Evolutionary conservation across 2,888 invertebrate genomes (phyloP), one percentile per base, ranked within the genome.

Genomic region (Mellilla xanthometata): DNA sequence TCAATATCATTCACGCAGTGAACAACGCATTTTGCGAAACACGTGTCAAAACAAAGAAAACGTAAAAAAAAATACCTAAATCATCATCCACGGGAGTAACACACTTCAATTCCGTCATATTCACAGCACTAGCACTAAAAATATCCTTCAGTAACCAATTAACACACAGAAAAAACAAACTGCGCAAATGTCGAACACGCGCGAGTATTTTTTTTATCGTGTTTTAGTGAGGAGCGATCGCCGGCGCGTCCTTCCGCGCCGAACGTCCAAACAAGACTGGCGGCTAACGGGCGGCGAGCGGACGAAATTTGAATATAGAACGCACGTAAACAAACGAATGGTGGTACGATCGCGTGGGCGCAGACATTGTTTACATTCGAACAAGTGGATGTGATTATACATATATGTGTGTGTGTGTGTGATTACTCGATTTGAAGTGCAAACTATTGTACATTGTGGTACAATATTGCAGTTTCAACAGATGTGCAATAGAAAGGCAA

Each of bases 231-330:
- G 43, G 40, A 54, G 42, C 54, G 26, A 31, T 35, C 39, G 50
- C 47, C 39, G 55, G 65, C 70, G 61, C 79, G 77, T 62, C 61
- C 56, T 49, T 39, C 36, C 78, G 61, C 69, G 60, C 47, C 66
- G 73, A 68, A 64, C 68, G 72, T 59, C 55, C 39, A 39, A 56
- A 53, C 65, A 44, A 51, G 52, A 86, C 83, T 84, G 78, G 56
- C 48, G 39, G 34, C 9, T 27, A 48, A 29, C 23, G 28, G 19
- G 30, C 46, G 10, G 29, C 5, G n/a, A 24, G 2, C 12, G 29
- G 13, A 33, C 39, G 13, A 55, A 58, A 54, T 68, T 68, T 58
- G 63, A 75, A 73, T 72, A 65, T 72, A 71, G 76, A 79, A 75
- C 68, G 60, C 56, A 40, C 44, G 62, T 56, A 71, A 72, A 69